A percentile compares a stretch with the other conserved stretches of the same genome.
Conservation (phyloP, 1,140 invertebrate species). For the Metaphire vulgaris region DNA sequence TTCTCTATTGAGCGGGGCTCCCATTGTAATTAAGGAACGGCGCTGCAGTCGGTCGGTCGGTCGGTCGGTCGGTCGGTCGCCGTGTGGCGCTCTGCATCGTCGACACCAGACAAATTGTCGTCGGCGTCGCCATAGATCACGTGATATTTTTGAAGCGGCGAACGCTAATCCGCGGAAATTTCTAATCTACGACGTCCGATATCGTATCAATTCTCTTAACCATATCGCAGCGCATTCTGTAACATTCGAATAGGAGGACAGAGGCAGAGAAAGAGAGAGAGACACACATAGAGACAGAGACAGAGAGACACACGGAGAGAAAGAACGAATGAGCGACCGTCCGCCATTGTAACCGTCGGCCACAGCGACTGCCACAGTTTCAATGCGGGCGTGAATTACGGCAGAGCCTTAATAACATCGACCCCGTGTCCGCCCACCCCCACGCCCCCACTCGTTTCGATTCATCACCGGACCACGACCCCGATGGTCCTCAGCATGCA, state of each 20-base stretch:
- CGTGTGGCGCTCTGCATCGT: too few relatives aligned
- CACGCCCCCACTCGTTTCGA: too few relatives aligned
- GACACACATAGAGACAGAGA: too few relatives aligned
- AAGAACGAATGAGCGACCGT: too few relatives aligned
- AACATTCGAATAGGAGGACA: not conserved
- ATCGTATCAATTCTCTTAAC: not conserved
- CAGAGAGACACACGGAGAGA: too few relatives aligned
- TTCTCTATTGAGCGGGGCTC: not conserved
- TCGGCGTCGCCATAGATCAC: not conserved
- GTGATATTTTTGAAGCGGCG: not conserved
- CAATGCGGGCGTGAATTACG: not conserved
- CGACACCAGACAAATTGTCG: constrained; percentile 2
- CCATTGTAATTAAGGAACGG: not conserved
- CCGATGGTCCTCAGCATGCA: too few relatives aligned
- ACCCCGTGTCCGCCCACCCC: too few relatives aligned
- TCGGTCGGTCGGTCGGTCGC: too few relatives aligned
- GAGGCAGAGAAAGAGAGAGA: too few relatives aligned
- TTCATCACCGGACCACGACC: too few relatives aligned
- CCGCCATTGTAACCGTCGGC: too few relatives aligned
- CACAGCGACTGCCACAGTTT: not conserved
- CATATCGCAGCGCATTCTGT: not conserved
- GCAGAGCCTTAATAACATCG: not conserved
- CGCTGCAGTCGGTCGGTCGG: too few relatives aligned
- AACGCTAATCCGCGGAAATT: not conserved
- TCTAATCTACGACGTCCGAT: not conserved